A percentile compares a stretch with the other conserved stretches of the same genome.
These are phyloP conservation scores for Solenopsis invicta DNA, from an alignment of 1,140 invertebrate genomes.

Conservation along the genomic window DNA sequence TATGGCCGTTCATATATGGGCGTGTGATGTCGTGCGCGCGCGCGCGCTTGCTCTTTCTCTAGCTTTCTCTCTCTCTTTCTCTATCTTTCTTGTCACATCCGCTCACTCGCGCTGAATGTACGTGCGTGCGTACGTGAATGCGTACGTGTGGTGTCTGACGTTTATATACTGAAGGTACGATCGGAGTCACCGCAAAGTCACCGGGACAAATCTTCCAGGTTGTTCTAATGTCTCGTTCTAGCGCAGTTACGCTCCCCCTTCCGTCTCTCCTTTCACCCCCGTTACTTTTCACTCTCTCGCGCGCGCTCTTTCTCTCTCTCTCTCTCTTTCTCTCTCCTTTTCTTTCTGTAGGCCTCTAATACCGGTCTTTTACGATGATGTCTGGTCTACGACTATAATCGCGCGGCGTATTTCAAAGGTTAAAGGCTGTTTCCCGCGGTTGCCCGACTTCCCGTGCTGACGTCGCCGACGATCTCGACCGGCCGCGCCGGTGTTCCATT, in stretches of 20 bases:
- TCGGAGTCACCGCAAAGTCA: background rate
- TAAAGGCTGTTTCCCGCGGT: conserved; percentile 59
- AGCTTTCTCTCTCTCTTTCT: background rate
- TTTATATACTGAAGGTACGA: background rate
- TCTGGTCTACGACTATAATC: conserved; percentile 51
- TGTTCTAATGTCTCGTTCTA: conserved; percentile 16
- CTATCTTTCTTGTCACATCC: background rate
- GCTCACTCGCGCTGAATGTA: background rate
- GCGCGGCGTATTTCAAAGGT: conserved; percentile 54
- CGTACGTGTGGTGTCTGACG: conserved; percentile 39
- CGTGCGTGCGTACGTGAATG: conserved; percentile 12
- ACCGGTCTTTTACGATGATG: conserved; percentile 45
- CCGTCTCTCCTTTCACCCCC: background rate
- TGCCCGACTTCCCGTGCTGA: conserved; percentile 50
- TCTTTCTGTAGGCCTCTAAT: conserved; percentile 20
- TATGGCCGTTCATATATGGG: conserved; percentile 64
- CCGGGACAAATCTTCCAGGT: conserved; percentile 1
- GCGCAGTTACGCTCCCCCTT: background rate
- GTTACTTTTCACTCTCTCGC: background rate
- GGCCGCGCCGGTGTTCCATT: conserved; percentile 56
- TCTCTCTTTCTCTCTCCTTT: conserved; percentile 8
- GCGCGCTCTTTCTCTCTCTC: background rate
- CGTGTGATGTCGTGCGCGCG: conserved; percentile 53
- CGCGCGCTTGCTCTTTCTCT: background rate
- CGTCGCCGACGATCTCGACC: conserved; percentile 57